phyloP scores from a whole-genome alignment of 1,140 invertebrate species.

The Pomacea maculata region DNA sequence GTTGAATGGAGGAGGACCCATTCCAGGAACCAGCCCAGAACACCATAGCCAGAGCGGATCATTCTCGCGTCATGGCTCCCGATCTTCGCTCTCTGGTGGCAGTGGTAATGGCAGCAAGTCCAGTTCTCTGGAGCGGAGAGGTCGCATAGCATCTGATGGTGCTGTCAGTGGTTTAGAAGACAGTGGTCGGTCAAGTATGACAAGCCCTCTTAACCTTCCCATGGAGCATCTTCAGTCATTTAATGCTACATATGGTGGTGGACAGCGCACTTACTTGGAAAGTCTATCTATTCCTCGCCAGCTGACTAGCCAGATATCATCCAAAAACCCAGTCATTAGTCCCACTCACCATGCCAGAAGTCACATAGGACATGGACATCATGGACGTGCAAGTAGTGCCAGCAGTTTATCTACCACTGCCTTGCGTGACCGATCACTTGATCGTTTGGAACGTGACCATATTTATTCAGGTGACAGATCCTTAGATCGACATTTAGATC shows the following conservation, averaged over 20 bases:
- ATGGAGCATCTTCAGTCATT: conserved; percentile 50
- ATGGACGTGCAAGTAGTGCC: conserved; percentile 40
- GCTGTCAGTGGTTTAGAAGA: conserved; percentile 25
- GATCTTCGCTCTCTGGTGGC: conserved; percentile 21
- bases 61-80: conserved; percentile 9
- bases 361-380: conserved; percentile 30
- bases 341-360: conserved; percentile 38
- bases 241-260: conserved; percentile 40
- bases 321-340: conserved; percentile 32
- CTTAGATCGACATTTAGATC: conserved; percentile 53
- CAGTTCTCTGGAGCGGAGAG: conserved; percentile 27
- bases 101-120: conserved; percentile 25
- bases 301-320: conserved; percentile 22
- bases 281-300: conserved; percentile 30
- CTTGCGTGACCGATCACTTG: conserved; percentile 43
- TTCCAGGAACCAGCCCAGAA: conserved; percentile 17
- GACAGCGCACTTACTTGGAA: conserved; percentile 32
- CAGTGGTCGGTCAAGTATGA: conserved; percentile 26
- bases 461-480: conserved; percentile 49
- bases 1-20: conserved; percentile 14
- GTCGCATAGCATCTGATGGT: conserved; percentile 33
- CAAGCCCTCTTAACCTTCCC: conserved; percentile 47
- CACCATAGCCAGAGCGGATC: conserved; percentile 9
- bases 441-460: conserved; percentile 45
- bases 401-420: conserved; percentile 39